Percentiles rank a stretch among this genome's conserved stretches.
These are phyloP conservation scores for Bembecia ichneumoniformis DNA, from an alignment of 2,888 invertebrate genomes.

Conservation along the genomic window DNA sequence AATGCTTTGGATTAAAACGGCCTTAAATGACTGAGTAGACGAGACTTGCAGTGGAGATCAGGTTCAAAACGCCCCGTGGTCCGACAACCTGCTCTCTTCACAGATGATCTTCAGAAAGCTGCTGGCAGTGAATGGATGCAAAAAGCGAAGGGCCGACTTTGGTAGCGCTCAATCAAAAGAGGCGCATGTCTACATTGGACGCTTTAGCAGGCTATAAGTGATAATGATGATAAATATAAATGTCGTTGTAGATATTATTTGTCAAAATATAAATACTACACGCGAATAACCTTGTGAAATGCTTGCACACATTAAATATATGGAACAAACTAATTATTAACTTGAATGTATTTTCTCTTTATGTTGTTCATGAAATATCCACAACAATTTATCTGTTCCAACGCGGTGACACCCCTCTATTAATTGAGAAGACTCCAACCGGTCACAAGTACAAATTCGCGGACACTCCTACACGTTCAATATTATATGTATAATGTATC, in stretches of 20 bases:
- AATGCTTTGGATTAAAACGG: too few species aligned
- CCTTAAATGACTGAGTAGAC: too few species aligned
- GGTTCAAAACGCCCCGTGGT: background rate
- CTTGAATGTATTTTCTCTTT: too few species aligned
- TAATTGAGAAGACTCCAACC: conserved; percentile 25
- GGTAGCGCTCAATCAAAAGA: background rate
- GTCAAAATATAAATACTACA: too few species aligned
- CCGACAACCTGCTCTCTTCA: background rate
- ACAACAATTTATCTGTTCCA: conserved; percentile 23
- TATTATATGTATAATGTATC: background rate
- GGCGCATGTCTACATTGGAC: background rate
- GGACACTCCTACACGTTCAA: conserved; percentile 4
- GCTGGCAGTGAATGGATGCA: background rate
- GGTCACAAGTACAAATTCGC: conserved; percentile 15
- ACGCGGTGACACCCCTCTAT: conserved; percentile 20
- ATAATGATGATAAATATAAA: too few species aligned
- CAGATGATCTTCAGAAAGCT: background rate
- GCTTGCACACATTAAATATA: too few species aligned
- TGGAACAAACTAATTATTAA: too few species aligned
- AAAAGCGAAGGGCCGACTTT: background rate
- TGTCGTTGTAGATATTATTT: too few species aligned
- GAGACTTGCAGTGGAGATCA: too few species aligned
- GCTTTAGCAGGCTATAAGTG: too few species aligned
- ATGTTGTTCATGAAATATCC: background rate
- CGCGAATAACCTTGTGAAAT: too few species aligned